A percentile compares a stretch with the other conserved stretches of the same genome.
Conservation (phyloP, 2,888 invertebrate genomes). For the Torymus texanus region DNA sequence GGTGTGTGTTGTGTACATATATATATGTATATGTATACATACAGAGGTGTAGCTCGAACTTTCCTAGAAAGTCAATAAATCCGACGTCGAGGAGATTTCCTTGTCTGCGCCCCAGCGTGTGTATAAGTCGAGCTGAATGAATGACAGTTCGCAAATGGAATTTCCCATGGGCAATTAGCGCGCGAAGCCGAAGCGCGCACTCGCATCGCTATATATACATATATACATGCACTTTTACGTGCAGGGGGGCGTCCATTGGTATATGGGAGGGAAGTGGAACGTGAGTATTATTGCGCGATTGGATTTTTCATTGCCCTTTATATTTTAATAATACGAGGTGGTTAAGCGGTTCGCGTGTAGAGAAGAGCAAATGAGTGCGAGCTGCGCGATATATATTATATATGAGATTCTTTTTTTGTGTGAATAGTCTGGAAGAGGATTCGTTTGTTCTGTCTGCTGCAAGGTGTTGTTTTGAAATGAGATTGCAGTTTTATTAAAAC, state of each 20-base stretch:
- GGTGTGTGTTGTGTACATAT: too few relatives aligned
- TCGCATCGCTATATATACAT: too few relatives aligned
- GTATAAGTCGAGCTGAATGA: constrained; percentile 1
- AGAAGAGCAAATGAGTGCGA: too few relatives aligned
- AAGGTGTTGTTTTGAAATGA: too few relatives aligned
- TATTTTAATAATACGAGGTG: background rate
- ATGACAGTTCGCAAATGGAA: constrained; percentile 52
- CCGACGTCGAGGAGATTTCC: constrained; percentile 42
- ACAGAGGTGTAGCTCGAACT: constrained; percentile 19
- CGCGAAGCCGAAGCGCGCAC: too few relatives aligned
- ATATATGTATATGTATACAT: background rate
- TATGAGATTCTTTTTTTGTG: too few relatives aligned
- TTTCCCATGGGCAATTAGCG: constrained; percentile 43
- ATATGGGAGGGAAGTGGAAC: constrained; percentile 37
- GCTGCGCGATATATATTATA: too few relatives aligned
- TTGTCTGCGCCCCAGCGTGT: background rate
- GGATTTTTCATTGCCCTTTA: constrained; percentile 26
- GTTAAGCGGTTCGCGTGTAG: too few relatives aligned
- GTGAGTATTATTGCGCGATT: constrained; percentile 48
- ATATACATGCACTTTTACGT: constrained; percentile 26
- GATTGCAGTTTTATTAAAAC: too few relatives aligned
- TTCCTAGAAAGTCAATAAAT: constrained; percentile 56
- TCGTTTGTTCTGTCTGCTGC: too few relatives aligned
- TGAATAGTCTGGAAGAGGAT: too few relatives aligned
- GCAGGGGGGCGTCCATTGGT: background rate